Evolutionary conservation across 2,113 vertebrate genomes (phyloP).

Genomic region (Rhinogobius similis): DNA sequence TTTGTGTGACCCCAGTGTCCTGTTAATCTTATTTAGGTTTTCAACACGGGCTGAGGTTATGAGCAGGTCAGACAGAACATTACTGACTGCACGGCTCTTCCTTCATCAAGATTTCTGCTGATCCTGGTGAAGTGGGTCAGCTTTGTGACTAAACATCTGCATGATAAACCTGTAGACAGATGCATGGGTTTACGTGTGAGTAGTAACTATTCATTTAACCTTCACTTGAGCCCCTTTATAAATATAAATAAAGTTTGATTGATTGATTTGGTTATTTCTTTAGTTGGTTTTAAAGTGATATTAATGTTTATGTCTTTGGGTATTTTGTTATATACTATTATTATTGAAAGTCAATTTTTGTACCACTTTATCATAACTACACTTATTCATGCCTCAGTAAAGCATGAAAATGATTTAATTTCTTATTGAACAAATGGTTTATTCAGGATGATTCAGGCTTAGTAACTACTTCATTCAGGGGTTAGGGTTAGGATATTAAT

Average conservation of each 20-base stretch:
- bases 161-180: conserved; percentile 3
- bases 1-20: not conserved
- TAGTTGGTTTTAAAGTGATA: not conserved
- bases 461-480: too few species aligned
- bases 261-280: not conserved
- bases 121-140: conserved; percentile 38
- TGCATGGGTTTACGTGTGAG: not conserved
- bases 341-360: too few species aligned
- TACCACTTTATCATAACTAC: too few species aligned
- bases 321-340: conserved; percentile 4
- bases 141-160: conserved; percentile 18
- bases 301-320: not conserved
- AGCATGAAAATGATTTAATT: too few species aligned
- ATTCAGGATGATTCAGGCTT: too few species aligned
- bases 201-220: not conserved
- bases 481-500: too few species aligned
- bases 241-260: too few species aligned
- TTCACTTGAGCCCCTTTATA: too few species aligned
- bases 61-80: conserved; percentile 20
- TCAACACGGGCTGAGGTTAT: conserved; percentile 12
- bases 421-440: too few species aligned
- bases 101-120: conserved; percentile 31
- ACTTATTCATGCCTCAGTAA: too few species aligned
- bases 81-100: not conserved
- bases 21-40: conserved; percentile 2